Conservation (phyloP, 1,140 invertebrate genomes). For the Phenacoccus solenopsis region DNA sequence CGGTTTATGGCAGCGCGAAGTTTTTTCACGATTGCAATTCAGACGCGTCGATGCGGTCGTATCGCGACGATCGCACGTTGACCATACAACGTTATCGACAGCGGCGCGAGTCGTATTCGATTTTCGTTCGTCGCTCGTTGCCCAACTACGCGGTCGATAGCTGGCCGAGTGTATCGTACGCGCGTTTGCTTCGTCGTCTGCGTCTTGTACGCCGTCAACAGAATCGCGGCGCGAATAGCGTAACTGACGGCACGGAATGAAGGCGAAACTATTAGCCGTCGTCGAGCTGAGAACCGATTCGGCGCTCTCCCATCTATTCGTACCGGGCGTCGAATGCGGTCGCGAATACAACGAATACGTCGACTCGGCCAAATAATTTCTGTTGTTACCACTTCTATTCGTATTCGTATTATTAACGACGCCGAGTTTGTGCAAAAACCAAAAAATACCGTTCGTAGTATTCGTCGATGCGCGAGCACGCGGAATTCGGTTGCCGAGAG, state of each 20-base stretch:
- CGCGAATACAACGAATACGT: too few species aligned
- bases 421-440: neutral
- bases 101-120: conserved; percentile 24
- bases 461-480: neutral
- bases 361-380: neutral
- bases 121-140: neutral
- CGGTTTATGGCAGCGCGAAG: conserved; percentile 47
- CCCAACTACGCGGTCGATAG: neutral
- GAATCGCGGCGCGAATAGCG: conserved; percentile 29
- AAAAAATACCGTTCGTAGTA: neutral
- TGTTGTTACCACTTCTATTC: neutral
- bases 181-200: too few species aligned
- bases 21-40: conserved; percentile 36
- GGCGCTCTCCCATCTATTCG: conserved; percentile 40
- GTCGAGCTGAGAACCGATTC: conserved; percentile 49
- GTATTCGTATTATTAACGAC: neutral
- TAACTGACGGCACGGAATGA: conserved; percentile 41
- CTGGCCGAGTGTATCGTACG: neutral
- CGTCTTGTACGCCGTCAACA: conserved; percentile 30
- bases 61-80: neutral
- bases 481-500: neutral
- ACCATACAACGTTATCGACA: conserved; percentile 19
- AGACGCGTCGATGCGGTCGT: conserved; percentile 28
- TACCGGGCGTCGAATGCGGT: neutral
- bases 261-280: conserved; percentile 56